Base-by-base conservation (phyloP, 2,888 invertebrate species). In the Synergus japonicus region DNA sequence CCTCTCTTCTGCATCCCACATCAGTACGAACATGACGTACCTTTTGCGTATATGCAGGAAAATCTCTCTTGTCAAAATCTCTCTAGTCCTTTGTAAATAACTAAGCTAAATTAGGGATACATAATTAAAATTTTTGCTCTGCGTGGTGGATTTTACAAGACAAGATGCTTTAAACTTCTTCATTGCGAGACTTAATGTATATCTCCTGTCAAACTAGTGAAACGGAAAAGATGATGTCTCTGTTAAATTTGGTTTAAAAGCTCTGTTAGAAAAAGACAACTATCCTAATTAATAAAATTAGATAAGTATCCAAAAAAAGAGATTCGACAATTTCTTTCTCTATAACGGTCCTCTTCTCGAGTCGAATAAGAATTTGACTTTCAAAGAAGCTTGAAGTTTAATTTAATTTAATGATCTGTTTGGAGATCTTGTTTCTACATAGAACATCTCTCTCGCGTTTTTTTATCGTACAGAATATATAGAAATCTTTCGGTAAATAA, bases 401-500 rank as follows among this genome's bases (percentile, higher is more conserved):
- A 88, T 89, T 87, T 85, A 87, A 87, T 87, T 89, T 89, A 89
- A 89, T 88, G 88, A 89, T 83, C 85, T 83, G 83, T 85, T 83
- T 69, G 44, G 46, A 69, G 49, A 69, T 22, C 13, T 15, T 64
- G 60, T 54, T 79, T 64, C 49, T n/a, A 43, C 49, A 41, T 76
- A 18, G 4, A 13, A 29, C 58, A 22, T 69, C 46, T 22, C 78
- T 54, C 49, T 9, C 49, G 13, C 63, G 58, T 54, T 37, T 73
- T 58, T 63, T 54, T 69, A 60, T 82, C 69, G 78, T 77, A 79
- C 73, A 18, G 64, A 76, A 80, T 67, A 76, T 79, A 81, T 79
- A 81, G 84, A 89, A 88, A 90, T 90, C 89, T 83, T 87, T 88
- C 84, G 86, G 87, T 92, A 90, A 91, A 92, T 92, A 91, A 92